These are phyloP conservation scores for Grammomys dolichurus DNA, from an alignment of 2,113 vertebrate species.

Conservation along the genomic window DNA sequence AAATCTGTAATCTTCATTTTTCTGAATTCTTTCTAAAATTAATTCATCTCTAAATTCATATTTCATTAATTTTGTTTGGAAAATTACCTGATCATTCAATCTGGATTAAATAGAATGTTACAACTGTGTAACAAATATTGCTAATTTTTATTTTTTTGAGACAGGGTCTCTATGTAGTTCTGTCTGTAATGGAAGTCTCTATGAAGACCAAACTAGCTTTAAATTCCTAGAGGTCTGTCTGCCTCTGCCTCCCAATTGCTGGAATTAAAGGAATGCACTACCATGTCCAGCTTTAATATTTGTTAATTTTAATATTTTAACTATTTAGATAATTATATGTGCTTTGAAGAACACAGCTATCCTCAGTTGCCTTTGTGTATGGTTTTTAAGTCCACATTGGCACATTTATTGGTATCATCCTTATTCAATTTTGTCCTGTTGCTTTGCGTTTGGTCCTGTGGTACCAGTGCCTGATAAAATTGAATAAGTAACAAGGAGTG, in stretches of 20 bases:
- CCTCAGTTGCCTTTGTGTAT: not conserved
- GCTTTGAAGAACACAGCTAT: not conserved
- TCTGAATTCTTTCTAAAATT: conserved; percentile 29
- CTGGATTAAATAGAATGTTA: conserved; percentile 37
- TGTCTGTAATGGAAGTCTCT: not conserved
- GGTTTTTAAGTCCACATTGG: not conserved
- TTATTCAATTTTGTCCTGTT: not conserved
- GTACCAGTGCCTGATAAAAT: not conserved
- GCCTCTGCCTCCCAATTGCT: not conserved
- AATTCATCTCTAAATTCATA: conserved; percentile 6
- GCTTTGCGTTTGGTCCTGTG: too few species aligned
- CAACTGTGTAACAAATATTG: not conserved
- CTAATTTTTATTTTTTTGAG: not conserved
- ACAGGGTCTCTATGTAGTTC: not conserved
- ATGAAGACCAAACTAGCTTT: not conserved
- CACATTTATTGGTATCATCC: not conserved
- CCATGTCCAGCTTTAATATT: not conserved
- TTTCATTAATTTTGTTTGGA: conserved; percentile 38
- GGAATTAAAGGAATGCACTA: not conserved
- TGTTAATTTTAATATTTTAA: conserved; percentile 25
- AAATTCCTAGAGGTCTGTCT: not conserved
- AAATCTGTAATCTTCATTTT: conserved; percentile 13
- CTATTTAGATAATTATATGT: conserved; percentile 23
- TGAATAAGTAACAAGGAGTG: not conserved
- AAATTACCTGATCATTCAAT: conserved; percentile 9